Evolutionary conservation across 2,797 vertebrate species (phyloP).

Genomic region (Hirundo rustica): DNA sequence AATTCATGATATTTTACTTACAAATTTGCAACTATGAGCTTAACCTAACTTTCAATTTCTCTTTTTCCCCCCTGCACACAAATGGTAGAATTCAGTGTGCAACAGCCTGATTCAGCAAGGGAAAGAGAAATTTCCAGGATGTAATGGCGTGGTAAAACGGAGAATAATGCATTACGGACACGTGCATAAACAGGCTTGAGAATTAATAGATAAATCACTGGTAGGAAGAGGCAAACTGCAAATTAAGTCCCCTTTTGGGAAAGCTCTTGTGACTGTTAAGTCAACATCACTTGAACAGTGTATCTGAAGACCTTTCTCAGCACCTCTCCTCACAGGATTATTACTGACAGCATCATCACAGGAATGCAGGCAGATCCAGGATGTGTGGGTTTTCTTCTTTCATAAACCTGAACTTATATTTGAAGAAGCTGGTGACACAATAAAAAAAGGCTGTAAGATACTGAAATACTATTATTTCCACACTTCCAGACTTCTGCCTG

Average conservation of each 20-base stretch:
- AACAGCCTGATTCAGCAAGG: not conserved
- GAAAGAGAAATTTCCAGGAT: not conserved
- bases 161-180: not conserved
- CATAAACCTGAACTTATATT: conserved; percentile 6
- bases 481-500: not conserved
- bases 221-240: not conserved
- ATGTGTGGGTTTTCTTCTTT: not conserved
- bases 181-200: not conserved
- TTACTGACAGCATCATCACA: not conserved
- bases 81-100: not conserved
- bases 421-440: not conserved
- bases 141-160: not conserved
- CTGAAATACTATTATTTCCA: not conserved
- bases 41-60: not conserved
- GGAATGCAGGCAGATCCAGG: not conserved
- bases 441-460: not conserved
- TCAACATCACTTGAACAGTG: not conserved
- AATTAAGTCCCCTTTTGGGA: not conserved
- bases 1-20: not conserved
- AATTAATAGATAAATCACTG: not conserved
- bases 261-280: not conserved
- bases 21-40: not conserved
- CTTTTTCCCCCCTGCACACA: not conserved
- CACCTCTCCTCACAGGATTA: not conserved
- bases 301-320: not conserved